Evolutionary conservation across 2,113 vertebrate genomes (phyloP).

Genomic region (Recurvirostra avosetta): DNA sequence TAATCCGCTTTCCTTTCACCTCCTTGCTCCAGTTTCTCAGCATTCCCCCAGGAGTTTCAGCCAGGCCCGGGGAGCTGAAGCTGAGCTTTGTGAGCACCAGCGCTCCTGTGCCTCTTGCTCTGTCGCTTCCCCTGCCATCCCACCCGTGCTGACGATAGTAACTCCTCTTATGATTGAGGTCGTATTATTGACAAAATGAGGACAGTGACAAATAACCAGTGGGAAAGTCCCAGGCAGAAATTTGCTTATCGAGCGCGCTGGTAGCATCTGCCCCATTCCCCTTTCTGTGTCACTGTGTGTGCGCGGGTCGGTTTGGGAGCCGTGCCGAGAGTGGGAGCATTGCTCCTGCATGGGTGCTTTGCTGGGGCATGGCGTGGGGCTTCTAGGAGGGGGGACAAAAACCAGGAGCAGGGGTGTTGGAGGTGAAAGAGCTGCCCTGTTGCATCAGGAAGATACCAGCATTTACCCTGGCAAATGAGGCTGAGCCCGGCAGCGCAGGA

Average conservation of each 20-base stretch:
- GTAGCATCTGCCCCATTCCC: neutral
- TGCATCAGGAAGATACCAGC: neutral
- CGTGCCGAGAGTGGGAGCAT: fast-evolving
- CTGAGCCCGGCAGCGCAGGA: neutral
- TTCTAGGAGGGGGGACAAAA: neutral
- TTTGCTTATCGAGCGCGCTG: fast-evolving
- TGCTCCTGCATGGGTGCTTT: fast-evolving
- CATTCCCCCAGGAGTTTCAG: neutral
- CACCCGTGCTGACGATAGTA: fast-evolving
- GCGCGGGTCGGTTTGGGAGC: fast-evolving
- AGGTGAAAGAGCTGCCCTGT: neutral
- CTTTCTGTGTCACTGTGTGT: fast-evolving
- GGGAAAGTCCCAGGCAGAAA: neutral
- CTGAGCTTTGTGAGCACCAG: neutral
- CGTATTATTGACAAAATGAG: fast-evolving
- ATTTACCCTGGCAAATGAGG: neutral
- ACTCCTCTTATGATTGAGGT: neutral
- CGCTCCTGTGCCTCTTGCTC: neutral
- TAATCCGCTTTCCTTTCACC: neutral
- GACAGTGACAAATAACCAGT: neutral
- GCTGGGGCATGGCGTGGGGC: neutral
- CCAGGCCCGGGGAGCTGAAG: neutral
- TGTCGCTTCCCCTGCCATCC: neutral
- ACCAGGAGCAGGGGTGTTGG: neutral
- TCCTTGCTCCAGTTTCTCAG: neutral